A percentile compares a stretch with the other conserved stretches of the same genome.
phyloP scores from a whole-genome alignment of 2,797 vertebrate species.

The Urosaurus nigricauda region DNA sequence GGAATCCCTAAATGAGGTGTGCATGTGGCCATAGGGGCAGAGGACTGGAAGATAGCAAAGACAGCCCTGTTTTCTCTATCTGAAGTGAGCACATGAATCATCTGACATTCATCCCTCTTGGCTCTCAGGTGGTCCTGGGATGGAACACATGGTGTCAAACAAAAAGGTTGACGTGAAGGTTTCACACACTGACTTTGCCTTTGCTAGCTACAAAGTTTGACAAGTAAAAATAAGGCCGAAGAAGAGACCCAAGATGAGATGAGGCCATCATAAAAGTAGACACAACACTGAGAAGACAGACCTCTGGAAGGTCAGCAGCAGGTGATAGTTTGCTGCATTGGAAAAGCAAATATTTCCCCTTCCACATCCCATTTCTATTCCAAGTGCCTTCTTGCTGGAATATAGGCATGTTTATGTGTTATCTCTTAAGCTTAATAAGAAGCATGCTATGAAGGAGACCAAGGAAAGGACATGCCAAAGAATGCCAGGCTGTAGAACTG shows the following conservation, averaged over 20 bases:
- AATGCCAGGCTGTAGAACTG: neutral
- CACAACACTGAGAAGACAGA: neutral
- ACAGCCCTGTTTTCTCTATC: neutral
- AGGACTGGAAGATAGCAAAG: neutral
- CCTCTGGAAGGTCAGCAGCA: neutral
- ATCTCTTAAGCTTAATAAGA: neutral
- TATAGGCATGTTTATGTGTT: neutral
- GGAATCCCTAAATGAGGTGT: neutral
- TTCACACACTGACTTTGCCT: neutral
- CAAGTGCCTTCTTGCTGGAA: neutral
- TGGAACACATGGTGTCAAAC: no score
- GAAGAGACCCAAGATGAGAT: neutral
- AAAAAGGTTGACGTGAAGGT: no score
- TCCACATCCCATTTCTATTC: neutral
- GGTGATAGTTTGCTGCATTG: neutral
- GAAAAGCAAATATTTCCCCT: neutral
- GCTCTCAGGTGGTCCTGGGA: neutral
- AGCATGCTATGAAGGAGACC: neutral
- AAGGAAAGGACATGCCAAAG: neutral
- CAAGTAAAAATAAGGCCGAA: neutral
- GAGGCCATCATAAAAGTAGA: no score
- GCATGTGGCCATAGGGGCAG: no score
- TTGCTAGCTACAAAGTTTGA: neutral
- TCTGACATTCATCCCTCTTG: neutral
- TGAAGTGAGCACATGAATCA: neutral